Percentiles rank a stretch among this genome's conserved stretches.
phyloP scores from a whole-genome alignment of 2,797 vertebrate genomes.

The Falco novaeseelandiae region DNA sequence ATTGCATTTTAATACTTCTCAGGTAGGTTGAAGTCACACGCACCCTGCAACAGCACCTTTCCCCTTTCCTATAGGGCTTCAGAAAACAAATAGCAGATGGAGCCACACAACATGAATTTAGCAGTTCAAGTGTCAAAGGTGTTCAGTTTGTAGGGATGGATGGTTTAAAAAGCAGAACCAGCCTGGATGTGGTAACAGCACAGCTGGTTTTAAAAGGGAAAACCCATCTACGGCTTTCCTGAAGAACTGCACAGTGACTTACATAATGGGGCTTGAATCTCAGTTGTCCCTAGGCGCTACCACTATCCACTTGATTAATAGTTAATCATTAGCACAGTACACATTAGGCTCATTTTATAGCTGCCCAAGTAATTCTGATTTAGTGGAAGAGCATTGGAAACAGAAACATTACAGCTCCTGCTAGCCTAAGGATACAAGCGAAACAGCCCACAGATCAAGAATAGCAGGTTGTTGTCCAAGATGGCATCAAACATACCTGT shows the following conservation, averaged over 20 bases:
- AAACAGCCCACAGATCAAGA: background rate
- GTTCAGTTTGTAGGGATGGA: background rate
- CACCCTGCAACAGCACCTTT: background rate
- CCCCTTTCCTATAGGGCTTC: background rate
- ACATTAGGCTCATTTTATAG: background rate
- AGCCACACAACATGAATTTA: background rate
- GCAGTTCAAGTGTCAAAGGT: background rate
- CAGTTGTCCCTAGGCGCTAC: background rate
- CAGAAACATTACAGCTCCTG: background rate
- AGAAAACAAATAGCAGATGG: background rate
- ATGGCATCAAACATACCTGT: background rate
- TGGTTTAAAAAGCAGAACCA: background rate
- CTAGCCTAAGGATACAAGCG: background rate
- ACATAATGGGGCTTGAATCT: background rate
- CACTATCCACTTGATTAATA: conserved; percentile 28
- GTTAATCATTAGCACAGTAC: conserved; percentile 16
- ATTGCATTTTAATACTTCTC: background rate
- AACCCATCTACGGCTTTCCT: background rate
- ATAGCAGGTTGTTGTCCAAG: background rate
- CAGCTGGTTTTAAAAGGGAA: background rate
- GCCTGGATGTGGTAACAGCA: background rate
- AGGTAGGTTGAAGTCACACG: background rate
- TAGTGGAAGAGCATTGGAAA: background rate
- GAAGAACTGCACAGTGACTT: background rate
- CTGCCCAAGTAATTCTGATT: conserved; percentile 10